These are phyloP conservation scores for Thamnaconus septentrionalis DNA, from an alignment of 2,113 vertebrate species.

Conservation along the genomic window DNA sequence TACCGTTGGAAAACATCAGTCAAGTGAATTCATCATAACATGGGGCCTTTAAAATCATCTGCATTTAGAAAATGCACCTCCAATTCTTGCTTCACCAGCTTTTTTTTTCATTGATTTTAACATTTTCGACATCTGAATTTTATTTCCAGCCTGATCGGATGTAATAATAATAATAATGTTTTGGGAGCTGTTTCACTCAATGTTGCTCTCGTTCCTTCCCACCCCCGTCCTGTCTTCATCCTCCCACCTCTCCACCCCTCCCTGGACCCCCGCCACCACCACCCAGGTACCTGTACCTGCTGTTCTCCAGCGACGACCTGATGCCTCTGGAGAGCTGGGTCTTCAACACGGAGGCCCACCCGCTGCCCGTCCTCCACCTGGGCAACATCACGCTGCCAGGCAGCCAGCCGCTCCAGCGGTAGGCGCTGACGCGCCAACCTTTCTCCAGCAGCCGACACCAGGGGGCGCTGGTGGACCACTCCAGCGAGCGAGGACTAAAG, in stretches of 20 bases:
- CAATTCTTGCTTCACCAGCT: too few relatives aligned
- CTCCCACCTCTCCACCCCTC: neutral
- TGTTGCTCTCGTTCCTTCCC: conserved; percentile 3
- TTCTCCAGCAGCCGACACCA: conserved; percentile 12
- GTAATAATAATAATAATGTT: too few relatives aligned
- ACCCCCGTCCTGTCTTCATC: neutral
- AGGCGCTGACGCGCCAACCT: conserved; percentile 58
- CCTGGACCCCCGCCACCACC: neutral
- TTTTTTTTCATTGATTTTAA: too few relatives aligned
- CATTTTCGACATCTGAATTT: too few relatives aligned
- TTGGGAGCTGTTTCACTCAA: too few relatives aligned
- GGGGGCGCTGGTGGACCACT: conserved; percentile 6
- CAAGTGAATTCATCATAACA: too few relatives aligned
- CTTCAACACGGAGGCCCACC: conserved; percentile 97
- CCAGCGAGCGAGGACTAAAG: too few relatives aligned
- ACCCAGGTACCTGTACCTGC: conserved; percentile 93
- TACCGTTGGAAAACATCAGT: too few relatives aligned
- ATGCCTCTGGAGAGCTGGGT: conserved; percentile 97
- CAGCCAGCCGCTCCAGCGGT: conserved; percentile 84
- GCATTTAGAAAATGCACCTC: too few relatives aligned
- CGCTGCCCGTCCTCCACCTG: conserved; percentile 92
- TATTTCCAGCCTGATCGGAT: too few relatives aligned
- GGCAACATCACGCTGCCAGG: conserved; percentile 93
- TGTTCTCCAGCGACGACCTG: conserved; percentile 96
- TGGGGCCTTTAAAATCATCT: too few relatives aligned